Evolutionary conservation across 64 coral and sea anemone species (phyloP).

Genomic region (Cladopsammia gracilis): DNA sequence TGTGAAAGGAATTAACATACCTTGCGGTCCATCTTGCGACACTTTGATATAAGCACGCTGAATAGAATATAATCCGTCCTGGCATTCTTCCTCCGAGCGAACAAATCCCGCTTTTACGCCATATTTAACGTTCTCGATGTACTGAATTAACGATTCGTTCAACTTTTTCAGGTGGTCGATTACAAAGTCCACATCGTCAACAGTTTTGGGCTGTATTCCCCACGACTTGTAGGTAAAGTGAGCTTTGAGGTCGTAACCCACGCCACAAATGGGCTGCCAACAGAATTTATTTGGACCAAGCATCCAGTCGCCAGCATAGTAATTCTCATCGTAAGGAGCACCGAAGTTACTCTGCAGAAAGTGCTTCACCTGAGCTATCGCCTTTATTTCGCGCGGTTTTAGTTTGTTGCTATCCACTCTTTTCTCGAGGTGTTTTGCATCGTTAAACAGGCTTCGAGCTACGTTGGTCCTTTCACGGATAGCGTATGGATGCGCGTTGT

Average conservation of each 20-base stretch:
- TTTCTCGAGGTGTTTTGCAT: constrained; percentile 36
- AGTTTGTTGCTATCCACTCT: constrained; percentile 32
- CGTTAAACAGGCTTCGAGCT: constrained; percentile 28
- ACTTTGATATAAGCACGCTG: constrained; percentile 56
- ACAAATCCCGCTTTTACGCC: constrained; percentile 88
- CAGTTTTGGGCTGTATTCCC: constrained; percentile 75
- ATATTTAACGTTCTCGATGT: constrained; percentile 85
- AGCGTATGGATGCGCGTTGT: constrained; percentile 81
- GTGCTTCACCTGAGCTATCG: constrained; percentile 81
- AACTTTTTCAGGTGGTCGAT: constrained; percentile 79
- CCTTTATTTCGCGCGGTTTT: constrained; percentile 88
- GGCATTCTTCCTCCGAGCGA: constrained; percentile 82
- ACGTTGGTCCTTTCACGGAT: constrained; percentile 76
- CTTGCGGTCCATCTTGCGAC: constrained; percentile 52
- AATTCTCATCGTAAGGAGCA: constrained; percentile 94
- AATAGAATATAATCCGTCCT: constrained; percentile 83
- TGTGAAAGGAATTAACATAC: constrained; percentile 12
- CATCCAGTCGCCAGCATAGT: constrained; percentile 98
- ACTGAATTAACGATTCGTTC: constrained; percentile 76
- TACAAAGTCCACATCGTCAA: constrained; percentile 78
- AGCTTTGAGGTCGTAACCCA: constrained; percentile 70
- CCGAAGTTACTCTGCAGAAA: constrained; percentile 95
- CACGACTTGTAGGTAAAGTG: constrained; percentile 72
- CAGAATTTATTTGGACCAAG: constrained; percentile 94
- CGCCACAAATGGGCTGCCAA: constrained; percentile 84